Evolutionary conservation across 1,140 invertebrate genomes (phyloP).

Genomic region (Drosophila subpulchrella): DNA sequence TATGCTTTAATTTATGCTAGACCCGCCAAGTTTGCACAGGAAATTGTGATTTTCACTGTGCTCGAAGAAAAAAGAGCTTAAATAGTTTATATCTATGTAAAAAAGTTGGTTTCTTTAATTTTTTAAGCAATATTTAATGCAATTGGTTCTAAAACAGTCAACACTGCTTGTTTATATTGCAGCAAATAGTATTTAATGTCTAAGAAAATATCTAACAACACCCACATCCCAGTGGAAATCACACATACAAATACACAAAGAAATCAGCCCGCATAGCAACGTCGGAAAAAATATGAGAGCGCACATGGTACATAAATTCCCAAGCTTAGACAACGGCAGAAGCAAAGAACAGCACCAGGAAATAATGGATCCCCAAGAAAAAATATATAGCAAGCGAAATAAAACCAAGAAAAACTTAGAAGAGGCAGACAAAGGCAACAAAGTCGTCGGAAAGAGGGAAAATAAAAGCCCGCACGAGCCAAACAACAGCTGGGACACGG

Average conservation of each 20-base stretch:
- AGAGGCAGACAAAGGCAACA: constrained; percentile 64
- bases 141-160: not conserved
- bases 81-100: not conserved
- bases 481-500: constrained; percentile 60
- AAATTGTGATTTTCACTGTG: not conserved
- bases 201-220: not conserved
- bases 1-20: constrained; percentile 54
- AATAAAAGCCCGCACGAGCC: constrained; percentile 53
- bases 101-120: no score
- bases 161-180: constrained; percentile 3
- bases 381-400: constrained; percentile 46
- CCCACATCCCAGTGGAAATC: constrained; percentile 15
- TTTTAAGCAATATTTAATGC: no score
- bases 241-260: not conserved
- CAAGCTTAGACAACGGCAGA: constrained; percentile 64
- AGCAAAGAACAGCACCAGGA: constrained; percentile 20
- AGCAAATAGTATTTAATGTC: constrained; percentile 9
- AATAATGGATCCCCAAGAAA: constrained; percentile 30
- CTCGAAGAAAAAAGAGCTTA: not conserved
- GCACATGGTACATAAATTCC: constrained; percentile 76
- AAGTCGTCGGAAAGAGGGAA: constrained; percentile 40
- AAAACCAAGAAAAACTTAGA: constrained; percentile 34
- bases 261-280: constrained; percentile 58
- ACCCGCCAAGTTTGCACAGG: not conserved
- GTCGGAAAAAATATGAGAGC: constrained; percentile 64